Evolutionary conservation across 53 echinoderm and acorn worm species (phyloP), one percentile per base, ranked within the genome.

Genomic region (Crossaster papposus): DNA sequence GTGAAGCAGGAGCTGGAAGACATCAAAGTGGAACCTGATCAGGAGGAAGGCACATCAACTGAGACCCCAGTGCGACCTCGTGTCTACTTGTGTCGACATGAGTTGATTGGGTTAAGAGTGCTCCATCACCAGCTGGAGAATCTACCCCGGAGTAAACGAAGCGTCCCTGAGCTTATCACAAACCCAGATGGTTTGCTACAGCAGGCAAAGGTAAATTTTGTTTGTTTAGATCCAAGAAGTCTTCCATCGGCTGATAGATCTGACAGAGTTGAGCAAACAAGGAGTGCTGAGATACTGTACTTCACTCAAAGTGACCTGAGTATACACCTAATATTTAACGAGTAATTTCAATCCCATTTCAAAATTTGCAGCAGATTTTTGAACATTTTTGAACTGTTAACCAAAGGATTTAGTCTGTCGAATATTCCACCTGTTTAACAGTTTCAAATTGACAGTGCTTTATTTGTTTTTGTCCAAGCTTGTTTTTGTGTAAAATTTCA

Each of bases 111-210:
- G 30, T 50, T 99, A 24, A 81, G 80, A 29, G 82, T 83, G 20
- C 80, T 96, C 0, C 82, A 95, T 50, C 91, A 93, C 72, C 92
- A 89, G 81, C 79, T 99, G 70, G 96, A 95, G 64, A 77, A 81
- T 70, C 82, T 99, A 12, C 94, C 99, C 7, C 80, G 76, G 55
- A 77, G 79, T 37, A 96, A 91, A 79, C 79, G 99, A 35, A 54
- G 65, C 30, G 90, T 99, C 8, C 99, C 99, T 0, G 96, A 96
- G 8, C 83, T 94, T 81, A 96, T 99, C 62, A 83, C 82, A 4
- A 83, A 96, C 78, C 93, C 99, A 6, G 96, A 99, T 32, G 85
- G 75, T 35, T 88, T 99, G 22, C 87, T 99, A 44, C 86, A 82
- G 51, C 93, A 93, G 82, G 95, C 96, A 26, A 93, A 91, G 96